phyloP scores from a whole-genome alignment of 2,113 vertebrate genomes.

The Leucopsar rothschildi region DNA sequence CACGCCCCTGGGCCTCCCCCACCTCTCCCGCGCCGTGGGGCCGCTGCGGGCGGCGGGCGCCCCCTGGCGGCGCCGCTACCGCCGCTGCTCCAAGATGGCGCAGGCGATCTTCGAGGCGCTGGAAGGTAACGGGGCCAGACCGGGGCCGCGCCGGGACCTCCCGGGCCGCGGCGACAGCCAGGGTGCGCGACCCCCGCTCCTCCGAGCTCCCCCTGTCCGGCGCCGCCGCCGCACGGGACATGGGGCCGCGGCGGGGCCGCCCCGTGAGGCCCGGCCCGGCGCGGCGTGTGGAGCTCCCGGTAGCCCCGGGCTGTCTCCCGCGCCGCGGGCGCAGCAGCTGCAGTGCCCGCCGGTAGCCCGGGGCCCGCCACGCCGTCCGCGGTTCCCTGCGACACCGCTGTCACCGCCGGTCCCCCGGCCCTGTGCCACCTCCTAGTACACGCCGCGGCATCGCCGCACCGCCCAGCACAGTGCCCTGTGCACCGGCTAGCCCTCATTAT shows the following conservation, averaged over 20 bases:
- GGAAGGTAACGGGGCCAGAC: neutral
- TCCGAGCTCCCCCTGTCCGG: neutral
- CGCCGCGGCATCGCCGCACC: neutral
- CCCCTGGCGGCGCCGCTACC: neutral
- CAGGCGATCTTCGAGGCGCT: neutral
- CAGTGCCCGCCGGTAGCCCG: neutral
- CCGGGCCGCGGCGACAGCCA: neutral
- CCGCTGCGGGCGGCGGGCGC: neutral
- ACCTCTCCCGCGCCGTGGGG: neutral
- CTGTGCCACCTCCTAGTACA: neutral
- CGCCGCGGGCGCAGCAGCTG: neutral
- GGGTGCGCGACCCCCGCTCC: neutral
- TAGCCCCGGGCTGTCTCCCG: neutral
- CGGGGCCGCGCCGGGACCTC: neutral
- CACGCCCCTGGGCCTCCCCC: neutral
- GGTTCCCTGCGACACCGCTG: neutral
- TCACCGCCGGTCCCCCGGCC: neutral
- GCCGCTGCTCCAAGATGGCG: neutral
- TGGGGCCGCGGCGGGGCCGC: neutral
- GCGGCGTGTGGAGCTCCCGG: neutral
- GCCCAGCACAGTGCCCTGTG: neutral
- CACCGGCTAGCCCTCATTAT: neutral
- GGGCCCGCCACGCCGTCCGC: neutral
- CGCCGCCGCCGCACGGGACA: neutral
- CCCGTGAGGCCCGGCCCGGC: neutral